Conservation (phyloP, 2,113 vertebrate genomes). For the Phocoena phocoena region DNA sequence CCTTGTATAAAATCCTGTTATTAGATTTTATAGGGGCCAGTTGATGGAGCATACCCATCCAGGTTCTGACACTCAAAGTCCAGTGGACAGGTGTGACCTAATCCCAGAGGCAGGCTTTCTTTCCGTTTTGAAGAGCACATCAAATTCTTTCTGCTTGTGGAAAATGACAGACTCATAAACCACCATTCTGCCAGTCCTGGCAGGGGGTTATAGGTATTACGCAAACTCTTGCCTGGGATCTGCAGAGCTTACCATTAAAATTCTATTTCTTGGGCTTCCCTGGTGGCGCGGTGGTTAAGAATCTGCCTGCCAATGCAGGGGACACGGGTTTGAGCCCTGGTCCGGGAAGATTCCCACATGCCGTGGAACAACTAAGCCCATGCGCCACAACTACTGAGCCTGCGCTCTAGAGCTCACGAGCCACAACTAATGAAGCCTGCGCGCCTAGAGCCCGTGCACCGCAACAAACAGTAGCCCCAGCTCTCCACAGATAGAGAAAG, state of each 20-base stretch:
- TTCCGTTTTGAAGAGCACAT: not conserved
- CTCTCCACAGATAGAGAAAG: no score
- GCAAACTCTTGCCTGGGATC: not conserved
- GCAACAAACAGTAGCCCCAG: no score
- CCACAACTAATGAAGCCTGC: no score
- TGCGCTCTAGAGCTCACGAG: no score
- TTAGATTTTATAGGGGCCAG: constrained; percentile 45
- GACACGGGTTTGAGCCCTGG: no score
- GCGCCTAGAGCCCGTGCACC: no score
- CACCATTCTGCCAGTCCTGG: not conserved
- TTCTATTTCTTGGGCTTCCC: constrained; percentile 34
- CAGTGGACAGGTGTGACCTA: constrained; percentile 29
- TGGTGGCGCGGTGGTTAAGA: no score
- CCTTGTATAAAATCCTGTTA: constrained; percentile 7
- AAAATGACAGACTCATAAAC: not conserved
- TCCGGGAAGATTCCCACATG: no score
- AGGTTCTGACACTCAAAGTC: not conserved
- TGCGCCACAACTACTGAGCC: no score
- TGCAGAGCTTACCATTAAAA: constrained; percentile 35
- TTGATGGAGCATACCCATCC: not conserved
- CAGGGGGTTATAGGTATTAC: not conserved
- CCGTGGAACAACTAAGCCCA: no score
- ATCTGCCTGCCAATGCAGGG: no score
- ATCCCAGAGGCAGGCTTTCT: constrained; percentile 19
- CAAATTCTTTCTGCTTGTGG: constrained; percentile 4